These are phyloP conservation scores for Acanthiza pusilla DNA, from an alignment of 2,797 vertebrate genomes.

Conservation along the genomic window DNA sequence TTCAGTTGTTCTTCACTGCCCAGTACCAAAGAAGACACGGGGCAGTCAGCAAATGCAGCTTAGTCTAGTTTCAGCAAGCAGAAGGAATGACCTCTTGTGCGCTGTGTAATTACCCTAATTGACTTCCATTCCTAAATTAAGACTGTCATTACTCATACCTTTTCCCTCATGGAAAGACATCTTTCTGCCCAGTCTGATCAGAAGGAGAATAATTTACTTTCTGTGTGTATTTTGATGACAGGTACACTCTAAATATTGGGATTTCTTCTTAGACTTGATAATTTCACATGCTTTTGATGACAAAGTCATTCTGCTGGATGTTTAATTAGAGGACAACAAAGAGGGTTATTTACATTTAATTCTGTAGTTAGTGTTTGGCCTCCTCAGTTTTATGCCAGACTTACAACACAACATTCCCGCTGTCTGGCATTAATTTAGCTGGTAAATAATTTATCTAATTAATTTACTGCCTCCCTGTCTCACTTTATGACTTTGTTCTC, in stretches of 20 bases:
- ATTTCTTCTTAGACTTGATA: constrained; percentile 6
- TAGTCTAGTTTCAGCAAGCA: background rate
- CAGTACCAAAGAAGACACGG: background rate
- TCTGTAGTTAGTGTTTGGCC: background rate
- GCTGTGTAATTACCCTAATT: background rate
- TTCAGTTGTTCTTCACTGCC: background rate
- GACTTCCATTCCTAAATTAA: background rate
- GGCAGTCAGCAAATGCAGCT: background rate
- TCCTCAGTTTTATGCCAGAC: background rate
- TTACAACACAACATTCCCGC: background rate
- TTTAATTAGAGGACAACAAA: background rate
- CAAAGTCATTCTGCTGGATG: background rate
- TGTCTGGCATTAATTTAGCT: background rate
- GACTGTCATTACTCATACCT: constrained; percentile 5
- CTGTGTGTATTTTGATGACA: background rate
- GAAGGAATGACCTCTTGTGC: background rate
- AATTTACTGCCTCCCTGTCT: background rate
- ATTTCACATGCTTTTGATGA: background rate
- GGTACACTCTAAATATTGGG: background rate
- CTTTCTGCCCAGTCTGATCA: constrained; percentile 10
- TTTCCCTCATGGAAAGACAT: background rate
- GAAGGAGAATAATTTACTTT: constrained; percentile 3
- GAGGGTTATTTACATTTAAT: background rate
- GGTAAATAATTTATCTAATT: background rate
- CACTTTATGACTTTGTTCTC: background rate